Base-by-base conservation (phyloP, 2,888 invertebrate species). In the Parnassius mnemosyne region DNA sequence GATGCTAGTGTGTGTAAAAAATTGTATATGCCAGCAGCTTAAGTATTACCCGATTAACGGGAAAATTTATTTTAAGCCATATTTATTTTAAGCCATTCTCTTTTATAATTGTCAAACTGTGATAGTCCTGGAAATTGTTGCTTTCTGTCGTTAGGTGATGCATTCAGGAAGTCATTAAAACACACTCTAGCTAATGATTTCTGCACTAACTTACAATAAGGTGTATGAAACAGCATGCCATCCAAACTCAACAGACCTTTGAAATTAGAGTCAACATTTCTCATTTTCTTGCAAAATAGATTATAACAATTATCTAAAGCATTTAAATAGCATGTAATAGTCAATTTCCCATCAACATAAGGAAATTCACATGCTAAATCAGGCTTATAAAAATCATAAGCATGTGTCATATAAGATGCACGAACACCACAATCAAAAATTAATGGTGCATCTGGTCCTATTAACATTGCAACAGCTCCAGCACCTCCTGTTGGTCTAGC, bases 301-400 rank as follows among this genome's bases (percentile, higher is more conserved):
- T 95, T 94, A 85, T 99, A 99, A 87, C 99, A 99, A 77, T 95
- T 94, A 84, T 99, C 98, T 75, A 99, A 91, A 46, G 99, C 97
- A 81, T 94, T 95, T 63, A 99, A 93, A 85, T 99, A 99, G 83
- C 98, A 98, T 79, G 97, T 94, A 69, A 99, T 97, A 9, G 98
- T 98, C 34, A 99, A 92, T 84, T 96, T 96, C 9, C 99, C 99
- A 91, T 99, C 99, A 1, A 99, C 99, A 53, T 94, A 93, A 0
- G 99, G 99, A 84, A 98, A 99, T 83, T 99, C 99, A 0, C 98
- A 98, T 25, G 94, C 93, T 71, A 98, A 88, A 81, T 98, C 96
- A 11, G 99, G 99, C 81, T 99, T 99, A 91, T 99, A 99, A 83
- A 99, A 99, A 85, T 99, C 99, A 88, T 99, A 99, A 2, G 95